Evolutionary conservation across 2,113 vertebrate species (phyloP), one percentile per base, ranked within the genome.

Genomic region (Tinamus guttatus): DNA sequence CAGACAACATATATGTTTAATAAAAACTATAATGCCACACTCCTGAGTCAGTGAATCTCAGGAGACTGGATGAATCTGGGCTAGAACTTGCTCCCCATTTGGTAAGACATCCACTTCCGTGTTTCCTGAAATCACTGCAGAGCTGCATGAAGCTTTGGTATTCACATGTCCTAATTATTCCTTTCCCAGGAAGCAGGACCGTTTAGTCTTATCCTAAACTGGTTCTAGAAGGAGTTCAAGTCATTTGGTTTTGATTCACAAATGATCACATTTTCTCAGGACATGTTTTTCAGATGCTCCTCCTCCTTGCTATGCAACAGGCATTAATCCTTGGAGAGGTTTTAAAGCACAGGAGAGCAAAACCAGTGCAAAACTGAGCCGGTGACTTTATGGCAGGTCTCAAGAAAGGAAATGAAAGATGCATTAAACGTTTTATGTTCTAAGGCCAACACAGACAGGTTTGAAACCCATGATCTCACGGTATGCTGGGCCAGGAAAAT

Each of bases 381-480:
- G 64, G 28, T n/a, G 73, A 70, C 68, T 79, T 71, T 5, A 54
- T 0, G 4, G 73, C 76, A 85, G 21, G 58, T 81, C 40, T 70
- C 82, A 75, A 47, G 69, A 73, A 75, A 36, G 41, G 21, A 83
- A 86, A 32, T 4, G n/a, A 86, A 75, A 0, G 5, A n/a, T 36
- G 60, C 82, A 18, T 3, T 60, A 73, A 30, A 18, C n/a, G 34
- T 60, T 94, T 68, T 90, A 77, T 94, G 73, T 94, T 94, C 83
- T 34, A 41, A 41, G 45, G 90, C 79, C 81, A 90, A 71, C 24
- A 43, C 0, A 4, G 85, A 47, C 81, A 75, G 58, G 60, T 81
- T 78, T 87, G 90, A 90, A 94, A 89, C 18, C 80, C 83, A 47
- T 92, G 86, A 95, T 89, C 91, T 95, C 89, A 94, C 63, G 86